These are phyloP conservation scores for Ormyrus rosae DNA, from an alignment of 2,888 invertebrate species.

Conservation along the genomic window DNA sequence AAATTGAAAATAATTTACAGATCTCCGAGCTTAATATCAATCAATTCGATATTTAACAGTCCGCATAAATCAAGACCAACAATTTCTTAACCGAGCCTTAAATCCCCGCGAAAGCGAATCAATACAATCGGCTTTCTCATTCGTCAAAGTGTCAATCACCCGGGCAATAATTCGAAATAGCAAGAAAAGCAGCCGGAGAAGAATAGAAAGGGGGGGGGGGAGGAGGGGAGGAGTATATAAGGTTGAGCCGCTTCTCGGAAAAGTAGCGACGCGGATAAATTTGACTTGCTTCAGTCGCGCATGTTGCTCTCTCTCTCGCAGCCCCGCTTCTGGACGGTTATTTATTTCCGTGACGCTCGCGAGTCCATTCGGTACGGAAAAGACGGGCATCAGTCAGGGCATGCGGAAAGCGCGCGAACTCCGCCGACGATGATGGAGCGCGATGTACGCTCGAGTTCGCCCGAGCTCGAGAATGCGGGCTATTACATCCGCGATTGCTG, in stretches of 20 bases:
- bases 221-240: not conserved
- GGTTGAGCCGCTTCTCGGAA: slow-evolving; percentile 42
- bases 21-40: no score
- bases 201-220: slow-evolving; percentile 1
- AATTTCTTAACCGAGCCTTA: no score
- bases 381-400: slow-evolving; percentile 23
- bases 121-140: no score
- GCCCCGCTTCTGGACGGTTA: slow-evolving; percentile 43
- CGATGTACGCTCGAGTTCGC: not conserved
- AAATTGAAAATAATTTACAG: no score
- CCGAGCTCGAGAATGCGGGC: not conserved
- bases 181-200: not conserved
- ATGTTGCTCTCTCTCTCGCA: no score
- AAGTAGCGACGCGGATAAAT: slow-evolving; percentile 49
- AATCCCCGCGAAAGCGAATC: no score
- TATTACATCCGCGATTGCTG: no score
- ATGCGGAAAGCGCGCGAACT: slow-evolving; percentile 40
- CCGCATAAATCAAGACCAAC: no score
- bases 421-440: slow-evolving; percentile 19
- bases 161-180: not conserved
- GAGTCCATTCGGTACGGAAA: slow-evolving; percentile 24
- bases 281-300: slow-evolving; percentile 51
- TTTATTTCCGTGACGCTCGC: slow-evolving; percentile 54
- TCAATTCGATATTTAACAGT: no score
- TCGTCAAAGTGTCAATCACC: not conserved